A percentile compares a stretch with the other conserved stretches of the same genome.
Evolutionary conservation across 2,113 vertebrate species (phyloP).

Genomic region (Penelope pileata): DNA sequence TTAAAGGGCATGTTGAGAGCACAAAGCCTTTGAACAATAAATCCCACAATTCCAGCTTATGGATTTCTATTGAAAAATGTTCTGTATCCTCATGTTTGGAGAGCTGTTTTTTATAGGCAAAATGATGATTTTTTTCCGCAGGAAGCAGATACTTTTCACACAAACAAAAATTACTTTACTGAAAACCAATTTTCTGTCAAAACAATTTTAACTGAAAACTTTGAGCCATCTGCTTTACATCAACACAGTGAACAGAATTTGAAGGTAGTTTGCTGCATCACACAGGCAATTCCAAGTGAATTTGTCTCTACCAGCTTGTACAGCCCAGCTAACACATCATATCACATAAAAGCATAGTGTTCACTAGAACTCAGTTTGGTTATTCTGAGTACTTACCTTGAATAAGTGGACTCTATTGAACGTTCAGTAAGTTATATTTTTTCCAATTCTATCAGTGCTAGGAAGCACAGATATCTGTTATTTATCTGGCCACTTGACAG

Average conservation of each 20-base stretch:
- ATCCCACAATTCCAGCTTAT: not conserved
- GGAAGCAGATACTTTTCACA: constrained; percentile 9
- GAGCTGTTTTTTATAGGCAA: not conserved
- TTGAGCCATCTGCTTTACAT: constrained; percentile 37
- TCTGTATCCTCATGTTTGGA: not conserved
- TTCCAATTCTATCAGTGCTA: not conserved
- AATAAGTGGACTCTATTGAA: not conserved
- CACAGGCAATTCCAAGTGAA: not conserved
- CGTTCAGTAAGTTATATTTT: not conserved
- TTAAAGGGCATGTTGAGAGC: not conserved
- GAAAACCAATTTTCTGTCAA: constrained; percentile 38
- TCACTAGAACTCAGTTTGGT: not conserved
- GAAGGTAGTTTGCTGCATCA: not conserved
- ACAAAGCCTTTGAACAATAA: not conserved
- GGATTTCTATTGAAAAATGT: not conserved
- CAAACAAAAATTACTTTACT: not conserved
- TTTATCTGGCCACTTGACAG: not conserved
- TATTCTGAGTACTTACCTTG: not conserved
- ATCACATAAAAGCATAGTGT: not conserved
- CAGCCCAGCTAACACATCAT: not conserved
- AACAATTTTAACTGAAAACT: constrained; percentile 20
- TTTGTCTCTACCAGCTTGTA: not conserved
- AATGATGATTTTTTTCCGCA: not conserved
- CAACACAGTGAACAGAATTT: not conserved
- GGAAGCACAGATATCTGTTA: not conserved